Percentiles rank a stretch among this genome's conserved stretches.
Evolutionary conservation across 2,797 vertebrate species (phyloP).

Genomic region (Cryptoblepharus egeriae): DNA sequence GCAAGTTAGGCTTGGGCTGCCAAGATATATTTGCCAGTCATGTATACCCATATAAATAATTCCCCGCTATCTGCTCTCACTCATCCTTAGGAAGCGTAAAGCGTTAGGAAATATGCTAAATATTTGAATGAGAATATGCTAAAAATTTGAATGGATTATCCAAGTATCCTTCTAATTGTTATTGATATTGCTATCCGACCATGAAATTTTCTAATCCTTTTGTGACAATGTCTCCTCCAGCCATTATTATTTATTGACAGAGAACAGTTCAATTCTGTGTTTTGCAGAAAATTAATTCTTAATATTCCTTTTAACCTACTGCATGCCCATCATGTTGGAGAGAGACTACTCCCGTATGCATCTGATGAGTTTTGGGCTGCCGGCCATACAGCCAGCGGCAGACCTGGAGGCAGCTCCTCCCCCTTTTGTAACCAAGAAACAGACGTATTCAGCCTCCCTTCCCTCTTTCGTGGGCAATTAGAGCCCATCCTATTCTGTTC

Average conservation of each 20-base stretch:
- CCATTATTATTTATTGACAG: neutral
- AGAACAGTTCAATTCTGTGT: neutral
- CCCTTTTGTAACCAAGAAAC: neutral
- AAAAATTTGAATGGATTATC: neutral
- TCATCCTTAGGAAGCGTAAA: neutral
- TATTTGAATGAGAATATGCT: neutral
- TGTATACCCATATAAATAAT: neutral
- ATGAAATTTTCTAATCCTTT: neutral
- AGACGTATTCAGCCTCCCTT: neutral
- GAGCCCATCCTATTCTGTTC: neutral
- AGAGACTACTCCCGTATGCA: neutral
- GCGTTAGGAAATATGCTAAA: neutral
- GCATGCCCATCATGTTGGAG: neutral
- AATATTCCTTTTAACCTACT: conserved; percentile 3
- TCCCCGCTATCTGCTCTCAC: neutral
- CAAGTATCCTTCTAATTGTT: neutral
- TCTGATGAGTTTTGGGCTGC: neutral
- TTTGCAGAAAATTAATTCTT: conserved; percentile 9
- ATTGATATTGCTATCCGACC: neutral
- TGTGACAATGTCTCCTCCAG: neutral
- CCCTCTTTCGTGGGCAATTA: neutral
- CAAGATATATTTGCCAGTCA: no score
- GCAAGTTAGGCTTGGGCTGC: no score
- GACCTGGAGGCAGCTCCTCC: neutral
- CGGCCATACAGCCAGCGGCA: neutral